Base-by-base conservation (phyloP, 2,113 vertebrate species). In the Donacobius atricapilla region DNA sequence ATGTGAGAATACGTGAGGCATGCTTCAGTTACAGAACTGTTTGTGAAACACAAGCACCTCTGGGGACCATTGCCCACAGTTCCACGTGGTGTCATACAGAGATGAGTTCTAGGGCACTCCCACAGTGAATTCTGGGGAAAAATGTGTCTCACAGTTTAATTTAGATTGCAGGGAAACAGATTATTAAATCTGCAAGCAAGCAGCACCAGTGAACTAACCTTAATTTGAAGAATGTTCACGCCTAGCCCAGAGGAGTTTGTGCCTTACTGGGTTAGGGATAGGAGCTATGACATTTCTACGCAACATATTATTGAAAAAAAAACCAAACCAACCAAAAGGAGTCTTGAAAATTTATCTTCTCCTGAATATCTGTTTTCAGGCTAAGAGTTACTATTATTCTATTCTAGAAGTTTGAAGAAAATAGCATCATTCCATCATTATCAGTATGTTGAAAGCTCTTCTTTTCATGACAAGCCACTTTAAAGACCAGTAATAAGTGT, bases 91-190 rank as follows among this genome's bases (percentile, higher is more conserved):
- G 30, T 28, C 4, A 1, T 39, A 19, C 0, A 1, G 42, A 89
- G 22, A 87, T 66, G 50, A 83, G 22, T 95, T 95, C 93, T 94
- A 71, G 96, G 95, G 79, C 89, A 63, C 47, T 86, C 68, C 76
- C 83, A 83, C 11, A 40, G 89, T 66, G 92, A 77, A 77, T 96
- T 93, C 54, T 44, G 15, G 30, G 23, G 39, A 8, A 90, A 90
- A 94, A 22, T 60, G 6, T 83, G 42, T 89, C 66, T 93, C 42
- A 4, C 6, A 25, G 39, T 90, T 90, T 90, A 89, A 89, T 91
- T 95, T 87, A 51, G 37, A 39, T 69, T 89, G 35, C 33, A 90
- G 47, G 63, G 42, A 30, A 76, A 75, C 22, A 58, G 63, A 65
- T 90, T 69, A 83, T 65, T 66, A 85, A 90, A 61, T 39, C 10